phyloP scores from a whole-genome alignment of 2,888 invertebrate species.

The Xestia sexstrigata region DNA sequence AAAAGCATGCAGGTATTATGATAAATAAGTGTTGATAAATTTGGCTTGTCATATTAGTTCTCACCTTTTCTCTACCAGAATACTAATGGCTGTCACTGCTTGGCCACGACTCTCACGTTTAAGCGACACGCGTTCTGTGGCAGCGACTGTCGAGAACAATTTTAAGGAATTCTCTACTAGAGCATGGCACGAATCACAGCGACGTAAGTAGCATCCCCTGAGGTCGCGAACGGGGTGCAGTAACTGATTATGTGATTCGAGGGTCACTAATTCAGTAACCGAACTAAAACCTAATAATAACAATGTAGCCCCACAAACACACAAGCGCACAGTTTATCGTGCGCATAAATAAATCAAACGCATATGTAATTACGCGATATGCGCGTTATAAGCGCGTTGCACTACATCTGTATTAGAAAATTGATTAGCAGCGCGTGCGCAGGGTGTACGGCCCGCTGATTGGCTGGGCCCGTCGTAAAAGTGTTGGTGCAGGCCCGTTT shows the following conservation, averaged over 20 bases:
- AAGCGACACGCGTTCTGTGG: neutral
- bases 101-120: neutral
- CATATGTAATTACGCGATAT: constrained; percentile 72
- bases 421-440: constrained; percentile 67
- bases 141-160: neutral
- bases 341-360: constrained; percentile 67
- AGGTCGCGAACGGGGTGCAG: neutral
- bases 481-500: constrained; percentile 60
- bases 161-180: neutral
- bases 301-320: constrained; percentile 44
- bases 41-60: neutral
- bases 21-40: neutral
- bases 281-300: constrained; percentile 31
- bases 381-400: constrained; percentile 49
- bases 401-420: constrained; percentile 69
- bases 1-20: neutral
- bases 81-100: neutral
- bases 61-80: neutral
- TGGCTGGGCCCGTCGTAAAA: constrained; percentile 68
- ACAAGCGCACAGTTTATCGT: constrained; percentile 54
- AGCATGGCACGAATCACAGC: neutral
- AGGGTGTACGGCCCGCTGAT: constrained; percentile 60
- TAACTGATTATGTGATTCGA: neutral
- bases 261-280: neutral
- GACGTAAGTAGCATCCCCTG: neutral